These are phyloP conservation scores for Orchestia grillus DNA, from an alignment of 1,140 invertebrate species.

Conservation along the genomic window DNA sequence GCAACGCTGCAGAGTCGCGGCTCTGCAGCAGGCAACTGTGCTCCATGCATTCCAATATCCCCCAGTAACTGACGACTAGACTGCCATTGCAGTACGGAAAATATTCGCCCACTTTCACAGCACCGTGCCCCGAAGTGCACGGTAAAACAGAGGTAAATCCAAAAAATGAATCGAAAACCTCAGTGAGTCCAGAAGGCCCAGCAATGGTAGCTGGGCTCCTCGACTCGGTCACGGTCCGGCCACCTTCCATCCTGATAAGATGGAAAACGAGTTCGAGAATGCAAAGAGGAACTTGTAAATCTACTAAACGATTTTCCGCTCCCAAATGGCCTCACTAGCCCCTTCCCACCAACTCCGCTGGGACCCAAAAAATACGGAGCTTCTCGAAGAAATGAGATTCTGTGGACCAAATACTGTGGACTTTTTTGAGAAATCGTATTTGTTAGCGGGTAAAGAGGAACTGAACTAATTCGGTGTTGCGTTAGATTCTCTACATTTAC, in stretches of 20 bases:
- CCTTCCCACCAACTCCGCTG: background rate
- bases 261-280: slow-evolving; percentile 29
- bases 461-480: background rate
- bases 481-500: background rate
- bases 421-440: background rate
- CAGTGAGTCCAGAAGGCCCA: background rate
- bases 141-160: background rate
- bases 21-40: background rate
- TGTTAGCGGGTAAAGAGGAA: background rate
- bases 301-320: slow-evolving; percentile 44
- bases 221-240: background rate
- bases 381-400: slow-evolving; percentile 34
- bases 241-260: slow-evolving; percentile 6
- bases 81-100: background rate
- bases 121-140: background rate
- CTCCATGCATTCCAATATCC: background rate
- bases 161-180: background rate
- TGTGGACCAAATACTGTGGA: background rate
- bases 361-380: background rate
- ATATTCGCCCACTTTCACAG: background rate
- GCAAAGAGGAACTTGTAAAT: slow-evolving; percentile 51
- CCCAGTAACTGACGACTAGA: background rate
- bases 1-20: background rate
- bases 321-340: slow-evolving; percentile 39
- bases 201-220: background rate